A percentile compares a stretch with the other conserved stretches of the same genome.
These are phyloP conservation scores for Platichthys flesus DNA, from an alignment of 2,113 vertebrate species.

Conservation along the genomic window DNA sequence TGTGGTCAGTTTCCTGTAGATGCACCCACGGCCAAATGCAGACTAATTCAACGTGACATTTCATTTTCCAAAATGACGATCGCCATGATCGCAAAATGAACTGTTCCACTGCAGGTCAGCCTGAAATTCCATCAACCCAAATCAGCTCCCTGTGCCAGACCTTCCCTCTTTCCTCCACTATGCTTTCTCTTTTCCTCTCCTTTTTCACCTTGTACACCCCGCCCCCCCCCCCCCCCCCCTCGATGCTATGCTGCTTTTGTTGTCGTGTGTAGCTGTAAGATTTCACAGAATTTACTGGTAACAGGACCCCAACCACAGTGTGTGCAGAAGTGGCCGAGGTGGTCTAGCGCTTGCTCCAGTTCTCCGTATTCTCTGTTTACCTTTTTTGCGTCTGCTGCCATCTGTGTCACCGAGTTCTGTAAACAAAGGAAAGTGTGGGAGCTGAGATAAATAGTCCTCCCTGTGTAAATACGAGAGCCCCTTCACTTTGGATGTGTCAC, in stretches of 20 bases:
- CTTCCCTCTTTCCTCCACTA: constrained; percentile 1
- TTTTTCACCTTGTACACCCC: neutral
- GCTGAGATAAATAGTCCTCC: neutral
- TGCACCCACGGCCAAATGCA: neutral
- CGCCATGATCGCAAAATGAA: neutral
- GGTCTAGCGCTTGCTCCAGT: constrained; percentile 29
- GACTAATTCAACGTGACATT: neutral
- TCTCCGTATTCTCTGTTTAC: constrained; percentile 29
- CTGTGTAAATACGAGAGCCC: neutral
- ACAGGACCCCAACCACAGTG: constrained; percentile 17
- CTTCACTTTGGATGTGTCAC: neutral
- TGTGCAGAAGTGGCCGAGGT: constrained; percentile 24
- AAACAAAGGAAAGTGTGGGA: neutral
- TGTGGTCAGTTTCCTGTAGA: constrained; percentile 27
- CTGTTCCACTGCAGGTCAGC: neutral
- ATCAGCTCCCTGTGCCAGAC: constrained; percentile 8
- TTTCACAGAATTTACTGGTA: constrained; percentile 34
- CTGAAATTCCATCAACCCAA: constrained; percentile 1
- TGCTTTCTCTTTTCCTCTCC: neutral
- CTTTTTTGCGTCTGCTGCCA: neutral
- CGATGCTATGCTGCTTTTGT: constrained; percentile 20
- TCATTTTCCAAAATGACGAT: neutral
- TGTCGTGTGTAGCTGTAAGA: constrained; percentile 27
- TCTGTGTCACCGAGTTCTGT: neutral
- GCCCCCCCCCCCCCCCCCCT: too few relatives aligned